Base-by-base conservation (phyloP, 2,888 invertebrate species). In the Sussaba pulchella region DNA sequence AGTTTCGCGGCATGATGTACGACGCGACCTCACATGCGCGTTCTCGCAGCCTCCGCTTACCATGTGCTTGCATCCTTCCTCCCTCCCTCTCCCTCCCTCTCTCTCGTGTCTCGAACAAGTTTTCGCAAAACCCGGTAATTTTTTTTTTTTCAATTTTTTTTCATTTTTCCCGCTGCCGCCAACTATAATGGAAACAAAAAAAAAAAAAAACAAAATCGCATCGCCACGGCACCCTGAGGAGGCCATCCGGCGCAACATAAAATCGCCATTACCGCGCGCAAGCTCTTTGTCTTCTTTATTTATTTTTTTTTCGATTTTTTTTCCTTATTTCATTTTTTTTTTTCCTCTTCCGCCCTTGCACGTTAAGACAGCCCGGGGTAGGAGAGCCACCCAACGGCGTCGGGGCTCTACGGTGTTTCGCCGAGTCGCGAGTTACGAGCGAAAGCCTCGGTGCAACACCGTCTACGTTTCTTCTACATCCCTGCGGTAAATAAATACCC, bases 251-350 rank as follows among this genome's bases (percentile, higher is more conserved):
- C 83, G 85, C 78, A 85, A 88, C 88, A 89, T 89, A 88, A 89
- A 89, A 89, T 89, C 82, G 85, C 87, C 88, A 89, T 89, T 89
- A 89, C 85, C 79, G 78, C 79, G 78, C 72, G 66, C 36, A 57
- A 77, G 66, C 61, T 75, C 57, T 21, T 12, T 21, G 43, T 67
- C 52, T 66, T 54, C 24, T 54, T 24, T 71, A 57, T 31, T 24
- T 64, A 19, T 52, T 54, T 76, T 39, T 70, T 73, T 31, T 31
- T 31, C 31, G 4, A 6, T 31, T 67, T 50, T 66, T 54, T n/a
- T 57, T 31, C 59, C 57, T 31, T 24, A 57, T 24, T 52, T 63
- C 72, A 39, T 70, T 73, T 31, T 31, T 26, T 50, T 74, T 52
- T 80, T 80, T 67, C 76, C 71, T 72, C 63, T 45, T 21, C 9